Evolutionary conservation across 1,140 invertebrate species (phyloP).

Genomic region (Tribolium castaneum): DNA sequence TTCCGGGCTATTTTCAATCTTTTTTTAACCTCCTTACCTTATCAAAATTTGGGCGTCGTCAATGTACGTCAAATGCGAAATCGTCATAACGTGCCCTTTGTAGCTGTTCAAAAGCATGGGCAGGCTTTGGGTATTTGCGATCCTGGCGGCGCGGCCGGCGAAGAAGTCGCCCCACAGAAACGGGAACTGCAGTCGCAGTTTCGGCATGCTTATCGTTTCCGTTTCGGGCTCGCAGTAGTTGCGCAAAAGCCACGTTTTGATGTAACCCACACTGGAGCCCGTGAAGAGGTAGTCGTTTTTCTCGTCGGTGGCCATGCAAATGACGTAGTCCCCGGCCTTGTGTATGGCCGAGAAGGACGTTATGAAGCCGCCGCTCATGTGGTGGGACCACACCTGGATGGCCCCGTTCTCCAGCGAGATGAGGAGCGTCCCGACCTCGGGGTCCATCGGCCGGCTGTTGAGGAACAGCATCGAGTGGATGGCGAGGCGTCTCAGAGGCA

Average conservation of each 20-base stretch:
- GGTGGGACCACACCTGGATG: constrained; percentile 79
- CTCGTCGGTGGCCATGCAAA: constrained; percentile 72
- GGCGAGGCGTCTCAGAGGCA: constrained; percentile 54
- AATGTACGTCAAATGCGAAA: constrained; percentile 72
- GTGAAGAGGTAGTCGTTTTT: constrained; percentile 76
- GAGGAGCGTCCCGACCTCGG: constrained; percentile 69
- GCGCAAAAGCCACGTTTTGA: constrained; percentile 78
- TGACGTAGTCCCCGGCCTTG: constrained; percentile 73
- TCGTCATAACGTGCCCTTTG: constrained; percentile 70
- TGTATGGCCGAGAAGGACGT: constrained; percentile 74
- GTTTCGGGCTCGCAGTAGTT: constrained; percentile 66
- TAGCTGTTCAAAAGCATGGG: constrained; percentile 76
- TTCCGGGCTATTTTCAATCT: not conserved
- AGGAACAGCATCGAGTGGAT: constrained; percentile 60
- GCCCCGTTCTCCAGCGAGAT: constrained; percentile 75
- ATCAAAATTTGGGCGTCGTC: constrained; percentile 70
- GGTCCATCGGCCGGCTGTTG: constrained; percentile 54
- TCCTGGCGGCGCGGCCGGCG: constrained; percentile 71
- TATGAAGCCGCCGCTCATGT: constrained; percentile 73
- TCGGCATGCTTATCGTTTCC: constrained; percentile 68
- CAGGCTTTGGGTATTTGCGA: constrained; percentile 68
- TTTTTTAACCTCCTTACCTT: constrained; percentile 65
- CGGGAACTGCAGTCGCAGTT: constrained; percentile 74
- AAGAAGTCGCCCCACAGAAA: constrained; percentile 74
- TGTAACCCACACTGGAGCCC: constrained; percentile 75